Percentiles rank a stretch among this genome's conserved stretches.
phyloP scores from a whole-genome alignment of 2,113 vertebrate species.

The Centropristis striata region DNA sequence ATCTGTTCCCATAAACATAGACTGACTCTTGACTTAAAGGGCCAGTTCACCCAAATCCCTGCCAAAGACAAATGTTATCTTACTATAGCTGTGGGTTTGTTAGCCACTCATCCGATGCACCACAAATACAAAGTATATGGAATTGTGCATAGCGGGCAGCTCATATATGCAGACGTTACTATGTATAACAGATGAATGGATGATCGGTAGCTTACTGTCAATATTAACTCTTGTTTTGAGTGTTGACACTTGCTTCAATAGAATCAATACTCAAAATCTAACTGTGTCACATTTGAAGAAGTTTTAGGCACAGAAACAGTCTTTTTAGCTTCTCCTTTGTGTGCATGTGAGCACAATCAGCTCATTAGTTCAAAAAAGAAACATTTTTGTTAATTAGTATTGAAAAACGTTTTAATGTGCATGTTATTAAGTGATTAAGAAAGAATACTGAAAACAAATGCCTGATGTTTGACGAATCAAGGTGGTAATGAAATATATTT shows the following conservation, averaged over 20 bases:
- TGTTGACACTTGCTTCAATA: not conserved
- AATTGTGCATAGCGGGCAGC: too few relatives aligned
- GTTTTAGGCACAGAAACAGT: not conserved
- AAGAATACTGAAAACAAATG: too few relatives aligned
- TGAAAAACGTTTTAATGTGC: too few relatives aligned
- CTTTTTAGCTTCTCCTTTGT: too few relatives aligned
- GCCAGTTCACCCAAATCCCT: not conserved
- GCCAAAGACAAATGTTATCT: not conserved
- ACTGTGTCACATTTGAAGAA: not conserved
- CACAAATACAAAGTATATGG: not conserved
- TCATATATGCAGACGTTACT: too few relatives aligned
- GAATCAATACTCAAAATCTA: not conserved
- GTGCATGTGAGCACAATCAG: too few relatives aligned
- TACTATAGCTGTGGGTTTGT: not conserved
- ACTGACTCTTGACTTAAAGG: slow-evolving; percentile 9
- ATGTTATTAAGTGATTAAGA: too few relatives aligned
- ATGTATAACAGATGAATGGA: too few relatives aligned
- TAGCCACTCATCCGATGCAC: not conserved
- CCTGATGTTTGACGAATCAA: not conserved
- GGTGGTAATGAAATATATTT: slow-evolving; percentile 6
- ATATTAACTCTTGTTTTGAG: not conserved
- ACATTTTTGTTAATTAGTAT: not conserved
- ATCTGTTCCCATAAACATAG: not conserved
- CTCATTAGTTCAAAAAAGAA: not conserved
- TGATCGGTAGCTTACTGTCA: not conserved